These are phyloP conservation scores for Himantopus leucocephalus DNA, from an alignment of 2,113 vertebrate genomes.

Conservation along the genomic window DNA sequence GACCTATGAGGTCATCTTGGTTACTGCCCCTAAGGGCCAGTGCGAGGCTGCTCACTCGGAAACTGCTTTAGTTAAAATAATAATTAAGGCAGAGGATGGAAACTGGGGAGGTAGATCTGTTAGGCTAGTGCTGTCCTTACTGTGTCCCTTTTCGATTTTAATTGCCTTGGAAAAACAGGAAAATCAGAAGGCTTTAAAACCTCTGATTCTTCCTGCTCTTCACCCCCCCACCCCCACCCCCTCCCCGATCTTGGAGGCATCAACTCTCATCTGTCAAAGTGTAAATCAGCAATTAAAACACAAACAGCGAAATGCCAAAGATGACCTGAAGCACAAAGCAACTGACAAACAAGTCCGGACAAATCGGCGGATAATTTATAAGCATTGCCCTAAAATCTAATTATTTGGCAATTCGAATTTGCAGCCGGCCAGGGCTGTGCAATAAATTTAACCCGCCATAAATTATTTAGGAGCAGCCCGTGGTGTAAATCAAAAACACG, in stretches of 20 bases:
- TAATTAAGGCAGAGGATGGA: slow-evolving; percentile 54
- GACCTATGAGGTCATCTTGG: slow-evolving; percentile 38
- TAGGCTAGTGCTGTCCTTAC: slow-evolving; percentile 59
- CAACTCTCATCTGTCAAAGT: slow-evolving; percentile 92
- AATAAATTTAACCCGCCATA: slow-evolving; percentile 93
- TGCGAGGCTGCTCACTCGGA: slow-evolving; percentile 37
- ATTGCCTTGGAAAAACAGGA: slow-evolving; percentile 70
- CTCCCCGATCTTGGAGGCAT: slow-evolving; percentile 79
- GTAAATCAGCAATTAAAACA: slow-evolving; percentile 93
- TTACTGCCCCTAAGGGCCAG: slow-evolving; percentile 24
- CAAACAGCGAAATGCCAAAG: slow-evolving; percentile 91
- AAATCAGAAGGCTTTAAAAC: slow-evolving; percentile 73
- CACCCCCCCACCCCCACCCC: slow-evolving; percentile 8
- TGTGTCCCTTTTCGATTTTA: slow-evolving; percentile 70
- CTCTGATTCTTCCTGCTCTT: slow-evolving; percentile 49
- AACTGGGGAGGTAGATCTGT: slow-evolving; percentile 17
- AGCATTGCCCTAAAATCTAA: slow-evolving; percentile 93
- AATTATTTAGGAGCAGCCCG: slow-evolving; percentile 90
- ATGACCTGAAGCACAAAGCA: slow-evolving; percentile 91
- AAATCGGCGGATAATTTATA: slow-evolving; percentile 94
- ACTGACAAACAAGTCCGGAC: slow-evolving; percentile 94
- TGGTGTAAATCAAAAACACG: slow-evolving; percentile 88
- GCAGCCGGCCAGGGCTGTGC: slow-evolving; percentile 86
- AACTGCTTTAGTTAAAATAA: slow-evolving; percentile 69
- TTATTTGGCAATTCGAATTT: slow-evolving; percentile 96